A percentile compares a stretch with the other conserved stretches of the same genome.
These are phyloP conservation scores for Cataglyphis altisquamis DNA, from an alignment of 2,888 invertebrate genomes.

Conservation along the genomic window DNA sequence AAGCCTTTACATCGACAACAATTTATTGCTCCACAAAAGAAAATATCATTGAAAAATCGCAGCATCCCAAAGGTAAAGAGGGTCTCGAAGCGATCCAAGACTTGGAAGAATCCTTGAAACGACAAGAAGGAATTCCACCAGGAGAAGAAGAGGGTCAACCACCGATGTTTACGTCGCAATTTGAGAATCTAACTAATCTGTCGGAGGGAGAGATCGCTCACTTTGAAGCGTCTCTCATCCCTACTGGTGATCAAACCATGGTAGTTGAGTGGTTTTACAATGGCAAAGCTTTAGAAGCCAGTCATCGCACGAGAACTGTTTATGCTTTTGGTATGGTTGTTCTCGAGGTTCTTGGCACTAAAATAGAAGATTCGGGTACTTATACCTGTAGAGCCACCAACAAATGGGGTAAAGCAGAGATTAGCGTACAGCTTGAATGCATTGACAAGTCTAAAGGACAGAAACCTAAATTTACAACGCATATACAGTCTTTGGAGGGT, in stretches of 20 bases:
- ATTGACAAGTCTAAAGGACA: slow-evolving; percentile 95
- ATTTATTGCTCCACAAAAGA: slow-evolving; percentile 94
- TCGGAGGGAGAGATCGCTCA: slow-evolving; percentile 98
- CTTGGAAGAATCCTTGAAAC: slow-evolving; percentile 94
- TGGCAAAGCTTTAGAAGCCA: slow-evolving; percentile 94
- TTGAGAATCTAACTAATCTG: slow-evolving; percentile 93
- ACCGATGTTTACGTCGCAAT: slow-evolving; percentile 95
- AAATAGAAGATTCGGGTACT: slow-evolving; percentile 96
- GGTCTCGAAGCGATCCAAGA: slow-evolving; percentile 96
- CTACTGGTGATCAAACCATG: slow-evolving; percentile 97
- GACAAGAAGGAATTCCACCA: slow-evolving; percentile 90
- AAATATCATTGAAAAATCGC: slow-evolving; percentile 94
- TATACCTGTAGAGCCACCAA: slow-evolving; percentile 96
- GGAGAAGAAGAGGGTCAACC: slow-evolving; percentile 94
- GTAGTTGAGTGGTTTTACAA: slow-evolving; percentile 98
- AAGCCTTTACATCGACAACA: slow-evolving; percentile 97
- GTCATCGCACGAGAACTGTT: slow-evolving; percentile 96
- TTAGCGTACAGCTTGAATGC: slow-evolving; percentile 93
- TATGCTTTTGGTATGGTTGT: slow-evolving; percentile 99
- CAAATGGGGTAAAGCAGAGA: slow-evolving; percentile 95
- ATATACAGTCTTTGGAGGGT: slow-evolving; percentile 93
- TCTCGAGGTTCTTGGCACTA: slow-evolving; percentile 97
- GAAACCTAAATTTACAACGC: slow-evolving; percentile 95
- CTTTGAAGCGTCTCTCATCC: slow-evolving; percentile 98
- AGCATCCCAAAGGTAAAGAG: slow-evolving; percentile 98